Conservation (phyloP, 2,888 invertebrate species). For the Cabera pusaria region DNA sequence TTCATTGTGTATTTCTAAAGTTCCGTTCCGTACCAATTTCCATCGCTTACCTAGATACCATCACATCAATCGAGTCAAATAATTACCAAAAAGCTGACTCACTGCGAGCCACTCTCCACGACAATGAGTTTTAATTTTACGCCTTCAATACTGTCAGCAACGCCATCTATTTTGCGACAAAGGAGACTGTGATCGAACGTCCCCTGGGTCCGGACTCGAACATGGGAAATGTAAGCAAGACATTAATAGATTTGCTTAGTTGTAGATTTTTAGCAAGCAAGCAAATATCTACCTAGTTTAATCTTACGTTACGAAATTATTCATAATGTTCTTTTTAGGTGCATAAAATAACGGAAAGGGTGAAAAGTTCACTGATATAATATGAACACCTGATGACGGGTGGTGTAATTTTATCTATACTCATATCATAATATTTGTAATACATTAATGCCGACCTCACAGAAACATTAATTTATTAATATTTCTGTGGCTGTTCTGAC, state of each 20-base stretch:
- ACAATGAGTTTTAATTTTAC: slow-evolving; percentile 63
- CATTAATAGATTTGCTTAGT: slow-evolving; percentile 17
- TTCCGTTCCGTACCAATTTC: not conserved
- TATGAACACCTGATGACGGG: too few species aligned
- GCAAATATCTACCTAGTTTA: too few species aligned
- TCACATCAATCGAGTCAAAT: slow-evolving; percentile 7
- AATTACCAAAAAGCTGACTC: slow-evolving; percentile 41
- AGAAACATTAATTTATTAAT: too few species aligned
- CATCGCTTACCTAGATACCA: slow-evolving; percentile 3
- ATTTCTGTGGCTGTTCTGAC: too few species aligned
- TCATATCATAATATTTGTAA: too few species aligned
- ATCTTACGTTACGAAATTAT: too few species aligned
- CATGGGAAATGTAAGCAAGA: slow-evolving; percentile 25
- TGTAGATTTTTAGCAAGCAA: slow-evolving; percentile 10
- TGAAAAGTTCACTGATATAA: too few species aligned
- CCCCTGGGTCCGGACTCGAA: slow-evolving; percentile 40
- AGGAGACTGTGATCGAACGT: slow-evolving; percentile 57
- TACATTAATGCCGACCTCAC: too few species aligned
- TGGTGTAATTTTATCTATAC: too few species aligned
- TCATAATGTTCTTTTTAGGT: too few species aligned
- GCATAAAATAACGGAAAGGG: too few species aligned
- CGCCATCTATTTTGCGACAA: slow-evolving; percentile 36
- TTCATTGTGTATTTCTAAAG: too few species aligned
- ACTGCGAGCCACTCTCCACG: slow-evolving; percentile 43
- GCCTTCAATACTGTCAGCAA: slow-evolving; percentile 40